Conservation (phyloP, 2,888 invertebrate genomes). For the Sericinus montela region DNA sequence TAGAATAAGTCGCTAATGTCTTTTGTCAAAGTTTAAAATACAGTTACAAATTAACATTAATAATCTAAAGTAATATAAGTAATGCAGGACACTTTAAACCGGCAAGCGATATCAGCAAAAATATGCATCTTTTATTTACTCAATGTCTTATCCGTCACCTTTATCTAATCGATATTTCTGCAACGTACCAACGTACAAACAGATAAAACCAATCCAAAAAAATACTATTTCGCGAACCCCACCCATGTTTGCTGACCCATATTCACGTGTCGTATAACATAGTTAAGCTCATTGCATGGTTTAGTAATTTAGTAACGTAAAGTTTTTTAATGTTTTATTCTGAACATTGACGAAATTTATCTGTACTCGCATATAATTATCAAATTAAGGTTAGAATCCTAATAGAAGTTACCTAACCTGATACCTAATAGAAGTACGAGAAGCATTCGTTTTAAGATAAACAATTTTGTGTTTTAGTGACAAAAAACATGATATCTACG, state of each 20-base stretch:
- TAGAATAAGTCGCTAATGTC: no score
- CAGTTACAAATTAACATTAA: not conserved
- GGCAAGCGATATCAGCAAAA: slow-evolving; percentile 48
- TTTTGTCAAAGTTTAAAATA: no score
- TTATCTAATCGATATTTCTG: slow-evolving; percentile 74
- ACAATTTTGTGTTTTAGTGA: no score
- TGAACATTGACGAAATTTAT: no score
- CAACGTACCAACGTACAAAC: slow-evolving; percentile 49
- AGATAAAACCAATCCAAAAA: slow-evolving; percentile 56
- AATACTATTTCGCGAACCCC: slow-evolving; percentile 65
- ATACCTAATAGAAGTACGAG: no score
- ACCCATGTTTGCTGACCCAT: slow-evolving; percentile 72
- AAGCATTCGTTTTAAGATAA: no score
- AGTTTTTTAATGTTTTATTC: no score
- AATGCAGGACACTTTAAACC: slow-evolving; percentile 42
- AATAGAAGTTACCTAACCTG: no score
- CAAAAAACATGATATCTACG: no score
- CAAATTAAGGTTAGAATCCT: no score
- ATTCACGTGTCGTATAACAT: slow-evolving; percentile 50
- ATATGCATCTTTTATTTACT: slow-evolving; percentile 74
- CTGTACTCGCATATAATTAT: no score
- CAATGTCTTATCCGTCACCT: slow-evolving; percentile 54
- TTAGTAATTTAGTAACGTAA: not conserved
- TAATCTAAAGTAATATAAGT: slow-evolving; percentile 18
- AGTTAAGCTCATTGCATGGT: slow-evolving; percentile 18